Percentiles rank a stretch among this genome's conserved stretches.
phyloP scores from a whole-genome alignment of 2,888 invertebrate species.

The Chrysomela aeneicollis region DNA sequence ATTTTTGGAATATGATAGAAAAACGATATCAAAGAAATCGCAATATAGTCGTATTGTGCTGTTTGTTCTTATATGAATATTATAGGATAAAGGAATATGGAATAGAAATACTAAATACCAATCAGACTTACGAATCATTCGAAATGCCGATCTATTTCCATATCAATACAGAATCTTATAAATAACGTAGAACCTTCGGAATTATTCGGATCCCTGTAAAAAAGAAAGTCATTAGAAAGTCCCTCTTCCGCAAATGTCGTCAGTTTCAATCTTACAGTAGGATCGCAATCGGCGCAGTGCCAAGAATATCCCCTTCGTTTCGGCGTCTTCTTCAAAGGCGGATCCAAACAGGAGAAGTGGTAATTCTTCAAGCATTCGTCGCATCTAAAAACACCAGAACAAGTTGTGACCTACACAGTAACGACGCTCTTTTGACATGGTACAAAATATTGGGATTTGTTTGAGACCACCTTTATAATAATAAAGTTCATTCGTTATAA shows the following conservation, averaged over 20 bases:
- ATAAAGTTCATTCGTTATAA: too few relatives aligned
- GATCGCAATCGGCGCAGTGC: conserved; percentile 96
- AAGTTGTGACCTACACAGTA: neutral
- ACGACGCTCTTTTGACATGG: too few relatives aligned
- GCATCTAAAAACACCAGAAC: conserved; percentile 68
- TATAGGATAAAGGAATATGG: too few relatives aligned
- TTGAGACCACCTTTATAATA: too few relatives aligned
- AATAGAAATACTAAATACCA: too few relatives aligned
- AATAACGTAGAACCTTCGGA: conserved; percentile 18
- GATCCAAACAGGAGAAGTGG: conserved; percentile 92
- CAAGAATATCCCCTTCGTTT: conserved; percentile 94
- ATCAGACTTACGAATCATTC: too few relatives aligned
- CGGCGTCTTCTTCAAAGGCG: conserved; percentile 92
- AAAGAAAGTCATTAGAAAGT: conserved; percentile 11
- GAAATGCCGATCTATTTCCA: neutral
- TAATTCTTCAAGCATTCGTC: conserved; percentile 91
- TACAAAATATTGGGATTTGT: too few relatives aligned
- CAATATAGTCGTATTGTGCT: too few relatives aligned
- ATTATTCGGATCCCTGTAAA: conserved; percentile 50
- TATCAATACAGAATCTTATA: conserved; percentile 23
- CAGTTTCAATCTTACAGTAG: conserved; percentile 66
- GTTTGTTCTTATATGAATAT: too few relatives aligned
- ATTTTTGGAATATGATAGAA: too few relatives aligned
- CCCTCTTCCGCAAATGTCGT: neutral
- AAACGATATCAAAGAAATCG: too few relatives aligned